phyloP scores from a whole-genome alignment of 1,140 invertebrate genomes.

The Apocrypta bakeri region DNA sequence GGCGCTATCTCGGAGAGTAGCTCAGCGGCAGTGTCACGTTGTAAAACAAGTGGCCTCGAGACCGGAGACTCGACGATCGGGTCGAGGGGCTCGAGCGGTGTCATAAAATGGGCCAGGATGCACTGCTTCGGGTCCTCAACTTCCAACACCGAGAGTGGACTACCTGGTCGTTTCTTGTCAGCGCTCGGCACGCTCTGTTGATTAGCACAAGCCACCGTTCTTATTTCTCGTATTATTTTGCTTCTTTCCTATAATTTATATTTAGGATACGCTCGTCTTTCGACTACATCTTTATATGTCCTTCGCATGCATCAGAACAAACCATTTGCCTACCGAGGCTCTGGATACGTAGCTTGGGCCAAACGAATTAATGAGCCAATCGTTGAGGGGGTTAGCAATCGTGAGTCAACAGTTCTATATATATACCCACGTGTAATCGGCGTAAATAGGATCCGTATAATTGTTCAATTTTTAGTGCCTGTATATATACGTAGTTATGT shows the following conservation, averaged over 20 bases:
- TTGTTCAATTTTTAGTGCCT: too few species aligned
- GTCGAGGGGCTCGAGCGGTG: slow-evolving; percentile 87
- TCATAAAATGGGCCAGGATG: slow-evolving; percentile 91
- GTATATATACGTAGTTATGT: too few species aligned
- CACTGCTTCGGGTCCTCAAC: slow-evolving; percentile 91
- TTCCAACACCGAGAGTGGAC: slow-evolving; percentile 85
- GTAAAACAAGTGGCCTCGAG: slow-evolving; percentile 83
- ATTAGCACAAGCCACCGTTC: slow-evolving; percentile 38
- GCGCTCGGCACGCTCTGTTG: slow-evolving; percentile 71
- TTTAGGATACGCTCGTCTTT: neutral
- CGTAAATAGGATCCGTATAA: too few species aligned
- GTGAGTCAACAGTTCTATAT: too few species aligned
- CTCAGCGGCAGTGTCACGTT: slow-evolving; percentile 85
- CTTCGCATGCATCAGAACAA: too few species aligned
- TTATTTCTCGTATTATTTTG: neutral
- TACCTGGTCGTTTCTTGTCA: slow-evolving; percentile 77
- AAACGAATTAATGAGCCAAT: too few species aligned
- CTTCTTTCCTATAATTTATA: neutral
- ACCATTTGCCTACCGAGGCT: too few species aligned
- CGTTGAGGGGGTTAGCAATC: too few species aligned
- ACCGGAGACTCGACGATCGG: slow-evolving; percentile 88
- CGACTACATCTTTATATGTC: neutral
- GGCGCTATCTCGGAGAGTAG: slow-evolving; percentile 84
- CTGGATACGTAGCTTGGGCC: too few species aligned
- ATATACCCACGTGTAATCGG: too few species aligned